These are phyloP conservation scores for Calliopsis andreniformis DNA, from an alignment of 1,140 invertebrate species.

Conservation along the genomic window DNA sequence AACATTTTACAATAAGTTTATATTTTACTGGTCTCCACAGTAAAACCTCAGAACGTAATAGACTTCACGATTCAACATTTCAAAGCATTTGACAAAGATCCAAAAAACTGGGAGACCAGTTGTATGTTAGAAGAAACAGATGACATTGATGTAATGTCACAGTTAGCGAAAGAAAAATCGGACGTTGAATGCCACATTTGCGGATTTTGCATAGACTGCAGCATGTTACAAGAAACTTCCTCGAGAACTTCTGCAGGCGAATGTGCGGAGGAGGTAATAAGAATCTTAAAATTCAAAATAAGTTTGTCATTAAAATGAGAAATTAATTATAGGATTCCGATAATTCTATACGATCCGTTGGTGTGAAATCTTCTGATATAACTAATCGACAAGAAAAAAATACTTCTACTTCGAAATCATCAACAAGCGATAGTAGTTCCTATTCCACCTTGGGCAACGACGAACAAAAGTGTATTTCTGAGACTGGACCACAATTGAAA, in stretches of 20 bases:
- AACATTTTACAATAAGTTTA: background rate
- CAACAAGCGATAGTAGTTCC: background rate
- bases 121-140: conserved; percentile 3
- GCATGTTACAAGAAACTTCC: background rate
- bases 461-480: too few species aligned
- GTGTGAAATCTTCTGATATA: background rate
- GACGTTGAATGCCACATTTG: background rate
- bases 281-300: background rate
- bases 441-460: too few species aligned
- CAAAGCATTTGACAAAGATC: conserved; percentile 77
- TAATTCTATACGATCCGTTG: background rate
- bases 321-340: background rate
- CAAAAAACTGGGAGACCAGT: conserved; percentile 60
- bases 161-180: conserved; percentile 3
- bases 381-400: background rate
- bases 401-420: background rate
- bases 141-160: conserved; percentile 14
- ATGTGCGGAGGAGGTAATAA: background rate
- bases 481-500: background rate
- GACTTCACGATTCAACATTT: conserved; percentile 85
- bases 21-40: conserved; percentile 50
- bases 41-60: conserved; percentile 83
- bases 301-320: background rate
- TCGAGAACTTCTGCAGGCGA: background rate
- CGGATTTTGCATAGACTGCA: conserved; percentile 4